Conservation (phyloP, 2,797 vertebrate genomes). For the Fundulus diaphanus region DNA sequence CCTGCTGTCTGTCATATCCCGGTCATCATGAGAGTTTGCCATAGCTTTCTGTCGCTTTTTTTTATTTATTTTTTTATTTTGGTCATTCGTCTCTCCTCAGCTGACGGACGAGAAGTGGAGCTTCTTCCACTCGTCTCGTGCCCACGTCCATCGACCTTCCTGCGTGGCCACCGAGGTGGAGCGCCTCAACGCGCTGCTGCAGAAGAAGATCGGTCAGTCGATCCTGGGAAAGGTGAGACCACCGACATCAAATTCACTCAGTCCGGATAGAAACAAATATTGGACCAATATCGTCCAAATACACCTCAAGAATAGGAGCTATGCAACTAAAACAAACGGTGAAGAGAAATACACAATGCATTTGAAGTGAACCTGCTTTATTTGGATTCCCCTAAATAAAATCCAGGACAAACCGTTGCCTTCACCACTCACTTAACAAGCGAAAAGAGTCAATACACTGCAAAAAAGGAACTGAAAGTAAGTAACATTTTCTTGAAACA, state of each 20-base stretch:
- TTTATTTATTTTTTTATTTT: not conserved
- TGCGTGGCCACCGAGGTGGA: constrained; percentile 93
- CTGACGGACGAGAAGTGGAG: constrained; percentile 94
- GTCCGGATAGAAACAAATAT: not conserved
- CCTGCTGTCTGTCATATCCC: not conserved
- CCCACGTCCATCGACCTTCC: constrained; percentile 90
- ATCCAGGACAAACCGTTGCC: too few species aligned
- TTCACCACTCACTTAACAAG: too few species aligned
- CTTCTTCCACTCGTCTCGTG: constrained; percentile 90
- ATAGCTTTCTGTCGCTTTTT: not conserved
- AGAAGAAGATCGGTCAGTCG: constrained; percentile 94
- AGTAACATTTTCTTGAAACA: too few species aligned
- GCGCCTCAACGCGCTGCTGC: constrained; percentile 86
- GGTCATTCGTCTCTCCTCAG: constrained; percentile 59
- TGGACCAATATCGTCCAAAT: not conserved
- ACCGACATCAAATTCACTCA: not conserved
- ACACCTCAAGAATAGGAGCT: too few species aligned
- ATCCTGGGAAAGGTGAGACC: constrained; percentile 90
- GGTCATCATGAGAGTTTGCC: constrained; percentile 16
- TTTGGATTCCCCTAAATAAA: too few species aligned
- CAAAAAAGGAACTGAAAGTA: too few species aligned
- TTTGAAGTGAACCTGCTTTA: too few species aligned
- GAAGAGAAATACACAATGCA: too few species aligned
- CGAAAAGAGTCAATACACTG: too few species aligned
- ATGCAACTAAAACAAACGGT: too few species aligned